Base-by-base conservation (phyloP, 2,113 vertebrate species). In the Corydoras maculifer region DNA sequence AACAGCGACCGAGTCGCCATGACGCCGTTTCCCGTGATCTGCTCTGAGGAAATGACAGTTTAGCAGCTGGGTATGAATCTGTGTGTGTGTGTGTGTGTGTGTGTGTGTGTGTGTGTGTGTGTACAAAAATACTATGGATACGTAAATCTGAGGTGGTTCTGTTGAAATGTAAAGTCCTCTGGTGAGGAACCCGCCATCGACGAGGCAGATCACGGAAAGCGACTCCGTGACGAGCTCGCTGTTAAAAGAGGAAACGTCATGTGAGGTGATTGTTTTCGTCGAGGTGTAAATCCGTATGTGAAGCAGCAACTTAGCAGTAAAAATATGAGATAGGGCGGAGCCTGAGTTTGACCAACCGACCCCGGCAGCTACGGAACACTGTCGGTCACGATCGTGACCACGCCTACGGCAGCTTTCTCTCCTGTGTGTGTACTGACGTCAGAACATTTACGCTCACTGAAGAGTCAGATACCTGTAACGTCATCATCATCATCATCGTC, bases 281-380 rank as follows among this genome's bases (percentile, higher is more conserved):
- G 72, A 55, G 69, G 70, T 73, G 62, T 69, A 68, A 18, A 63
- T 75, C 68, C 69, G 75, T 59, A 29, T 73, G 75, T 60, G 29
- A 74, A 80, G 79, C 79, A 80, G 79, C 79, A 80, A 79, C 69
- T 58, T 64, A 77, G 65, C 78, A 80, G 75, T 77, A 73, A 75
- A 73, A 75, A 77, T 72, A n/a, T 43, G 57, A 73, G 14, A 74
- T 30, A 65, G 76, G 69, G 67, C 12, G 65, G 62, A 73, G 75
- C 75, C 79, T 75, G 66, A 73, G 58, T 70, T 54, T 51, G 74
- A 70, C 77, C 77, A 62, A 65, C 70, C 73, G 72, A 77, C 70
- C 79, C 75, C 75, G 77, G 79, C 79, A 80, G 79, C 79, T 73
- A 76, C 70, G 75, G 72, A 77, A 80, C 70, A 77, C 73, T 72